Evolutionary conservation across 2,113 vertebrate genomes (phyloP).

Genomic region (Cynoglossus semilaevis): DNA sequence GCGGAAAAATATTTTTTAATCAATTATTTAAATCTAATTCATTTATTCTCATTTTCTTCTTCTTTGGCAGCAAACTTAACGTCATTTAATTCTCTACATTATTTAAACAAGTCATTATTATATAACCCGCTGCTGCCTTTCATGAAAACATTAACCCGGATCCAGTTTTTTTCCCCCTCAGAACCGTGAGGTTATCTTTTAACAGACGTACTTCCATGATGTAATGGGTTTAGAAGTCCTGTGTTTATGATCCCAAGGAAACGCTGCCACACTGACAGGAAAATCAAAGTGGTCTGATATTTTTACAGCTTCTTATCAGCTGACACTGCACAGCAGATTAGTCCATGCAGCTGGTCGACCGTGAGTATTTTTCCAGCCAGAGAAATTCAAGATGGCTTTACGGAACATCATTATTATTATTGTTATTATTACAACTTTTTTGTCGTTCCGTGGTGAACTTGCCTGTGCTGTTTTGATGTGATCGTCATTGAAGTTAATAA

Average conservation of each 20-base stretch:
- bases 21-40: no score
- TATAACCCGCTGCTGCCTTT: not conserved
- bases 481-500: slow-evolving; percentile 45
- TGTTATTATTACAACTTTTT: not conserved
- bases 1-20: no score
- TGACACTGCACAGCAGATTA: slow-evolving; percentile 12
- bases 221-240: slow-evolving; percentile 13
- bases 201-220: slow-evolving; percentile 14
- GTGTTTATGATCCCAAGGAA: slow-evolving; percentile 25
- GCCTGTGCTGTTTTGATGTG: not conserved
- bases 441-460: slow-evolving; percentile 1
- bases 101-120: not conserved
- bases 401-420: no score
- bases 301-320: slow-evolving; percentile 55
- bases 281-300: slow-evolving; percentile 13
- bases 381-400: slow-evolving; percentile 19
- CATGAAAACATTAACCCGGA: not conserved
- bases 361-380: slow-evolving; percentile 39
- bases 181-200: slow-evolving; percentile 22
- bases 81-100: no score
- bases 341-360: slow-evolving; percentile 29
- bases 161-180: slow-evolving; percentile 3
- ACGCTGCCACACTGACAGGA: not conserved
- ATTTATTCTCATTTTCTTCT: no score
- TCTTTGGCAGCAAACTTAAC: no score